A percentile compares a stretch with the other conserved stretches of the same genome.
phyloP scores from a whole-genome alignment of 2,888 invertebrate species.

The Acronicta alni region DNA sequence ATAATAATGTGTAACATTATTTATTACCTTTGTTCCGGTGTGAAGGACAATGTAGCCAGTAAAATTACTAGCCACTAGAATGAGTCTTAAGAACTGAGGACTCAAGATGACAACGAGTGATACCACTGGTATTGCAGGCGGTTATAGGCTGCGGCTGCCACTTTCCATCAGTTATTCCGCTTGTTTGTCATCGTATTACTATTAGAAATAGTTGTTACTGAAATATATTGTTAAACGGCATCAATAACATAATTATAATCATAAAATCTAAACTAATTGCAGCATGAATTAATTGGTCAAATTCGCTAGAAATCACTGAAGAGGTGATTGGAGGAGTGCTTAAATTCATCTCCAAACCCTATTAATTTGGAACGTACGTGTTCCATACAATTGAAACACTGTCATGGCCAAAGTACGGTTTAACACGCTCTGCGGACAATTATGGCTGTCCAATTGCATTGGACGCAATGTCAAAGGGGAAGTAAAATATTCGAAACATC shows the following conservation, averaged over 20 bases:
- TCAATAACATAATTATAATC: not conserved
- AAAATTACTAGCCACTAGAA: no score
- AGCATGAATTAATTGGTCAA: slow-evolving; percentile 67
- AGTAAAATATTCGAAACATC: not conserved
- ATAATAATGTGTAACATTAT: no score
- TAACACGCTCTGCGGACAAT: slow-evolving; percentile 82
- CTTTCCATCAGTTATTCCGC: no score
- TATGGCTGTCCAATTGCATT: slow-evolving; percentile 74
- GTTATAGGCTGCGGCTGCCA: no score
- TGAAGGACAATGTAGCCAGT: no score
- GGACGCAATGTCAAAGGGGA: slow-evolving; percentile 50
- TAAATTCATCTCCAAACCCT: slow-evolving; percentile 72
- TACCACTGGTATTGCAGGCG: no score
- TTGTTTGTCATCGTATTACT: no score
- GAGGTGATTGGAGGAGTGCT: slow-evolving; percentile 78
- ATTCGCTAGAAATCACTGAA: slow-evolving; percentile 65
- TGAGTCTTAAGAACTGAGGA: no score
- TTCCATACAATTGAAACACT: slow-evolving; percentile 77
- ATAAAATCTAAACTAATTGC: slow-evolving; percentile 25
- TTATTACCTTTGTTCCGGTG: no score
- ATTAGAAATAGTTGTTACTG: no score
- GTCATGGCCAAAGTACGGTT: slow-evolving; percentile 70
- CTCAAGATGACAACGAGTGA: no score
- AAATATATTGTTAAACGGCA: not conserved
- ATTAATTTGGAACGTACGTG: slow-evolving; percentile 75